Evolutionary conservation across 2,113 vertebrate genomes (phyloP), one percentile per base, ranked within the genome.

Genomic region (Trinectes maculatus): DNA sequence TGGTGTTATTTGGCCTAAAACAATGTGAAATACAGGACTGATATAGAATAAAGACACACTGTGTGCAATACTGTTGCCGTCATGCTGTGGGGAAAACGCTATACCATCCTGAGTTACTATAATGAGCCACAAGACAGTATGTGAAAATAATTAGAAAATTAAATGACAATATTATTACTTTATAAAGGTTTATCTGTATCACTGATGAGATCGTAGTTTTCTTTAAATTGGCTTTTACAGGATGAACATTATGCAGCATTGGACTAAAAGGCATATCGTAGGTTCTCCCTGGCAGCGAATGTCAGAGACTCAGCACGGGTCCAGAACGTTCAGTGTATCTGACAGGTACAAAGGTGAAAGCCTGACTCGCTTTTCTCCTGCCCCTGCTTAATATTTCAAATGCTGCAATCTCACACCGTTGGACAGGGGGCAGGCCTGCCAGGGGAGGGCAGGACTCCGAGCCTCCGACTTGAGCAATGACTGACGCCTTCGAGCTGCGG

Each of bases 381-480:
- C 47, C 64, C 49, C 77, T 86, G 79, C 63, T 84, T 82, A 82
- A 80, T 80, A 80, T 87, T 87, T 87, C 34, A 84, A 84, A 84
- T 44, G 64, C 66, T 18, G 51, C 61, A 61, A 43, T 69, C 68
- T 59, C 56, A 55, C 22, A 25, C 44, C 16, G 26, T 39, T 19
- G 71, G 73, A 76, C 61, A 69, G 65, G 64, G 80, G 83, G 65
- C 54, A 67, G 66, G 67, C 46, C 67, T 59, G 37, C 53, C 71
- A 77, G 68, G 69, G 43, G 44, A 68, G 71, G 40, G 57, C 79
- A 67, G 72, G 67, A 69, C 80, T 73, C 79, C 56, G 56, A 80
- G 62, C 74, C n/a, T 75, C 24, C 63, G 67, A 65, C 70, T 77
- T 85, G 81, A 85, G 65, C 64, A 53, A 77, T 80, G 85, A 86